Conservation (phyloP, 2,113 vertebrate genomes). For the Ibidorhyncha struthersii region DNA sequence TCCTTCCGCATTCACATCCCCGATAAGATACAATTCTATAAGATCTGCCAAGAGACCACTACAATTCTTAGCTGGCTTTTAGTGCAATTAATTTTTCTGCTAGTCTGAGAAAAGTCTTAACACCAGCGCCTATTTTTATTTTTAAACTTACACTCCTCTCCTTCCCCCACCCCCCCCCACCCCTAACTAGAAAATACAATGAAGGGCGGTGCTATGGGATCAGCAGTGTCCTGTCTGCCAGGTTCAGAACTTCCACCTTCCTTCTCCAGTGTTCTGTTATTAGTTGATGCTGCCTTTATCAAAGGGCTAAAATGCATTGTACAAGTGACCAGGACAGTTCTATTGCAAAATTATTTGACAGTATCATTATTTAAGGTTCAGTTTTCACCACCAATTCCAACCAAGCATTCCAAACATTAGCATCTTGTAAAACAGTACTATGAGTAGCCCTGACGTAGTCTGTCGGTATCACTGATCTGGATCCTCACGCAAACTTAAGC, state of each 20-base stretch:
- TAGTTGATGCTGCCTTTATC: neutral
- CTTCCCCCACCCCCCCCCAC: no score
- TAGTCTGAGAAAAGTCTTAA: neutral
- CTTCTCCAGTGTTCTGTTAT: neutral
- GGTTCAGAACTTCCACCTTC: neutral
- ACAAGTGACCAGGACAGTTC: neutral
- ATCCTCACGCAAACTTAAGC: neutral
- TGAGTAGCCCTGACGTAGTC: neutral
- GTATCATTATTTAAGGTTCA: neutral
- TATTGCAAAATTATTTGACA: neutral
- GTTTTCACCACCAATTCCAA: neutral
- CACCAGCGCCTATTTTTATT: neutral
- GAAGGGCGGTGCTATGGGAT: neutral
- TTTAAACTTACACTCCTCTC: neutral
- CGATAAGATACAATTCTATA: accelerated
- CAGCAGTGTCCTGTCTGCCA: neutral
- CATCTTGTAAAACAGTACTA: neutral
- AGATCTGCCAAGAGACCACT: neutral
- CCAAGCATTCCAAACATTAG: neutral
- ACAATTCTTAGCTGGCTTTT: neutral
- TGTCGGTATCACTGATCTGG: neutral
- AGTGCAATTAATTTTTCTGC: neutral
- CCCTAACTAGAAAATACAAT: neutral
- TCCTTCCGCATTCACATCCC: neutral
- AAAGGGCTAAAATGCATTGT: neutral